Evolutionary conservation across 2,797 vertebrate species (phyloP), one percentile per base, ranked within the genome.

Genomic region (Bucorvus abyssinicus): DNA sequence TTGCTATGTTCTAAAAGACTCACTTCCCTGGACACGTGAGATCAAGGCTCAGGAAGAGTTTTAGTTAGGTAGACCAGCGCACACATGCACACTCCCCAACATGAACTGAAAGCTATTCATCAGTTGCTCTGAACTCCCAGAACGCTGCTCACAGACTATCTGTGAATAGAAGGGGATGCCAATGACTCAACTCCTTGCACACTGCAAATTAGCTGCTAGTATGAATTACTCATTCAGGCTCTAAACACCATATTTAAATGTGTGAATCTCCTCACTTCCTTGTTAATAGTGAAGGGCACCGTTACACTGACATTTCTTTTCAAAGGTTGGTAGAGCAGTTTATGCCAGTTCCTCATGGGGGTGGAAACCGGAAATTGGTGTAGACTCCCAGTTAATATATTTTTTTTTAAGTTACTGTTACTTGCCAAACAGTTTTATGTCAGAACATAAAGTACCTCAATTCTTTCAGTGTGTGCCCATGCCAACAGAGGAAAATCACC

Each of bases 191-290:
- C 15, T 77, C 44, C 71, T 84, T 76, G 52, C 52, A 75, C 34
- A n/a, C 15, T 79, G 61, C 49, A 94, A 90, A 56, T 42, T 80
- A 80, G 34, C 82, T 69, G 71, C 79, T 87, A 68, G 77, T 85
- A 88, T 78, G 61, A 96, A 80, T 91, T 84, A 93, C 73, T 77
- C 91, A 87, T 80, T 87, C 85, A 63, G 27, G 50, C 57, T 90
- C 73, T 56, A 82, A 88, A 60, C 52, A 71, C 36, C 22, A 22
- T 13, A 84, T 91, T 91, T 86, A 78, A 71, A 90, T 0, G 29
- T 79, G 83, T 52, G 70, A 90, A 94, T 88, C 65, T 90, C 92
- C 91, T 92, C 94, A 93, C 86, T 94, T 94, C 42, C 60, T 78
- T 81, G 42, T 83, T 77, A 89, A 67, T 36, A 84, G 80, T 68